Evolutionary conservation across 2,797 vertebrate genomes (phyloP).

Genomic region (Oreochromis grahami): DNA sequence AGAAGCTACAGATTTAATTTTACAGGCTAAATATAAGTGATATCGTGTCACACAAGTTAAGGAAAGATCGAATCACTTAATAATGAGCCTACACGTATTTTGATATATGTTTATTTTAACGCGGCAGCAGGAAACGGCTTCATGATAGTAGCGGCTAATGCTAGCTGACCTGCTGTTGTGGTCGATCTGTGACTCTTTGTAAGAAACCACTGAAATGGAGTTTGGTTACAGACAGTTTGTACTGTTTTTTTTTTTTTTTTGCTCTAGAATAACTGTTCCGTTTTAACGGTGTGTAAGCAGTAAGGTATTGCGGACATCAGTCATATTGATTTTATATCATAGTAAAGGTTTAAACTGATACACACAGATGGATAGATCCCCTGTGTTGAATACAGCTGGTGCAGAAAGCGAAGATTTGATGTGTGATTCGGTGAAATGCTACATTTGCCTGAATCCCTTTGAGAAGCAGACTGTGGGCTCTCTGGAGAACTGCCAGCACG

Average conservation of each 20-base stretch:
- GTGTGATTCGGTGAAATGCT: conserved; percentile 72
- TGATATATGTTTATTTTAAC: not conserved
- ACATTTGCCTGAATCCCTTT: conserved; percentile 83
- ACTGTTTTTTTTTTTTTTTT: not conserved
- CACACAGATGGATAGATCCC: not conserved
- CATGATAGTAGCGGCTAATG: not conserved
- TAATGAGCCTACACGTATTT: not conserved
- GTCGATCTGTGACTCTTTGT: not conserved
- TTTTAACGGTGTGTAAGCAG: not conserved
- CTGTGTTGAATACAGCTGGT: not conserved
- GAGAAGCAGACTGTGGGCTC: conserved; percentile 79
- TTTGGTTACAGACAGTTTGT: not conserved
- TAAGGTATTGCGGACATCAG: not conserved
- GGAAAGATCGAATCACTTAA: not conserved
- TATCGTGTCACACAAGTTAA: not conserved
- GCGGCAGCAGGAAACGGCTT: not conserved
- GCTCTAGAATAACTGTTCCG: not conserved
- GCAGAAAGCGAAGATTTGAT: not conserved
- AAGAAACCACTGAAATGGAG: not conserved
- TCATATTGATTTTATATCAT: not conserved
- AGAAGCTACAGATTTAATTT: not conserved
- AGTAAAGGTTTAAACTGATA: not conserved
- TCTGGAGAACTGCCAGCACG: conserved; percentile 81
- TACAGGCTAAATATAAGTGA: not conserved
- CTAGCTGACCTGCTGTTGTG: not conserved